Evolutionary conservation across 2,888 invertebrate species (phyloP).

Genomic region (Bugulina stolonifera): DNA sequence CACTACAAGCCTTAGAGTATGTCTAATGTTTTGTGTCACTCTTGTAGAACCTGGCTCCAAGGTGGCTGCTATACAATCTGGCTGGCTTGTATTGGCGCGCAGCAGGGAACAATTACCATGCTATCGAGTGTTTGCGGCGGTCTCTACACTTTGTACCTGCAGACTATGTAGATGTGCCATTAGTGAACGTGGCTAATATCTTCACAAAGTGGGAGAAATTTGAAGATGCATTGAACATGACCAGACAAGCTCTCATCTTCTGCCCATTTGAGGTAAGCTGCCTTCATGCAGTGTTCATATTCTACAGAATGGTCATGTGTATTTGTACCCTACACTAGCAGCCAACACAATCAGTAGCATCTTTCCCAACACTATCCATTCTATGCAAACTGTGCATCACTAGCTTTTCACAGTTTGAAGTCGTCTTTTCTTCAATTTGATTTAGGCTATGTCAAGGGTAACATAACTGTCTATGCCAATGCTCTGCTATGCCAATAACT

Average conservation of each 20-base stretch:
- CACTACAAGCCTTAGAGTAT: too few species aligned
- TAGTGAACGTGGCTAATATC: slow-evolving; percentile 67
- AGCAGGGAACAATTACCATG: slow-evolving; percentile 64
- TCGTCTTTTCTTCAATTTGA: slow-evolving; percentile 26
- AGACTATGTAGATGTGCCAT: slow-evolving; percentile 63
- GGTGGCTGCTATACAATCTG: slow-evolving; percentile 68
- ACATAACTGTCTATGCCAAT: too few species aligned
- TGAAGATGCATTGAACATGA: slow-evolving; percentile 62
- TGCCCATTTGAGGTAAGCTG: slow-evolving; percentile 61
- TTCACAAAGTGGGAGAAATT: slow-evolving; percentile 59
- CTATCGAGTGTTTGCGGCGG: slow-evolving; percentile 65
- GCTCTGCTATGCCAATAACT: too few species aligned
- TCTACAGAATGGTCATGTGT: too few species aligned
- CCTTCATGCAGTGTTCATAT: too few species aligned
- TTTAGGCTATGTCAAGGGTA: too few species aligned
- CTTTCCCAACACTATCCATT: too few species aligned
- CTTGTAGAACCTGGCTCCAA: slow-evolving; percentile 66
- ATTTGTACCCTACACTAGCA: too few species aligned
- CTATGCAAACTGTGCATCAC: too few species aligned
- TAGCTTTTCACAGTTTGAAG: too few species aligned
- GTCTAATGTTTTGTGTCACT: too few species aligned
- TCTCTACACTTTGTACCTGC: slow-evolving; percentile 60
- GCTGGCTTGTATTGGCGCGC: slow-evolving; percentile 75
- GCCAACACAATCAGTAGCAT: too few species aligned
- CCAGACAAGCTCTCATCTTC: slow-evolving; percentile 61